phyloP scores from a whole-genome alignment of 2,888 invertebrate species.

The Hemistola chrysoprasaria region DNA sequence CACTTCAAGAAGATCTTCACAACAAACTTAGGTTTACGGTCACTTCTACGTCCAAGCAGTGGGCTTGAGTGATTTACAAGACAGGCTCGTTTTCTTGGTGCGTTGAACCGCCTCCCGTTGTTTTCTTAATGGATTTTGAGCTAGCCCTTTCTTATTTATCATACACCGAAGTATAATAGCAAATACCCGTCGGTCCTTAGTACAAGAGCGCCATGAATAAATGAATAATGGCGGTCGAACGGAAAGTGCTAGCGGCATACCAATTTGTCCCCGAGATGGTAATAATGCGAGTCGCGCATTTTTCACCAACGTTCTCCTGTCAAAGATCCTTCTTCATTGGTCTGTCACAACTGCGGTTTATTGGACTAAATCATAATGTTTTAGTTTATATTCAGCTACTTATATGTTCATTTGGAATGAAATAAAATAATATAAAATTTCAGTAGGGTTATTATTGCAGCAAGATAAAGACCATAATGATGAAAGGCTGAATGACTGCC shows the following conservation, averaged over 20 bases:
- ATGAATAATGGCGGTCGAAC: constrained; percentile 74
- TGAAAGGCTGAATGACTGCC: too few relatives aligned
- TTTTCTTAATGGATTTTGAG: constrained; percentile 29
- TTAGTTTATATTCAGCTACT: too few relatives aligned
- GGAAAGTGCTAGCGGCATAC: constrained; percentile 68
- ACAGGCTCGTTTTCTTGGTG: constrained; percentile 18
- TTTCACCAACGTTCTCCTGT: constrained; percentile 60
- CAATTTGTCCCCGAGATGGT: constrained; percentile 70
- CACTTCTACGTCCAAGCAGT: constrained; percentile 10
- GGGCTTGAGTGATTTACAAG: constrained; percentile 18
- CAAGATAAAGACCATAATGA: too few relatives aligned
- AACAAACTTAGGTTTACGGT: constrained; percentile 17
- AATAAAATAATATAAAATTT: too few relatives aligned
- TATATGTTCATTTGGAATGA: too few relatives aligned
- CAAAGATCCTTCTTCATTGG: constrained; percentile 58
- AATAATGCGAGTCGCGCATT: constrained; percentile 70
- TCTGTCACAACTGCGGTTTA: constrained; percentile 35
- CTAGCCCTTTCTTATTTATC: constrained; percentile 28
- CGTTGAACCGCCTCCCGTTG: constrained; percentile 25
- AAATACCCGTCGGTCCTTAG: constrained; percentile 51
- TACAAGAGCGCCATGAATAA: constrained; percentile 72
- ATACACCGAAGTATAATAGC: constrained; percentile 44
- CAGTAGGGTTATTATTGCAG: too few relatives aligned
- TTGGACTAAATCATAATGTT: constrained; percentile 1
- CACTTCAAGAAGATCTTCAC: constrained; percentile 11